Base-by-base conservation (phyloP, 2,113 vertebrate species). In the Rhynchomys soricoides region DNA sequence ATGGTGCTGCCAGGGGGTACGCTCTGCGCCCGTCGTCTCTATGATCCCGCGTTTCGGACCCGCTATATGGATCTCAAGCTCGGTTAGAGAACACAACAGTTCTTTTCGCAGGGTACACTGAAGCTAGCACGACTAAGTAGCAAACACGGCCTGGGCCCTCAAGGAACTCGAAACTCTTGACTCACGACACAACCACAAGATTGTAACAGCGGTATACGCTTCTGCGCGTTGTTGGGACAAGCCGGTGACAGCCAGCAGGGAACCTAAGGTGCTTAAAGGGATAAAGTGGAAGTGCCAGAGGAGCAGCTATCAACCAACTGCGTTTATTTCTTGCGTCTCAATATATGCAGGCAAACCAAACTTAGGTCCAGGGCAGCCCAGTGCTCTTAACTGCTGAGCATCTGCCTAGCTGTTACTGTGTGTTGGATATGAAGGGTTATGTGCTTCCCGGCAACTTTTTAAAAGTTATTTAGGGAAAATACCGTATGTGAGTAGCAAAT, bases 1-100 rank as follows among this genome's bases (percentile, higher is more conserved):
- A 85, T 97, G 96, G 86, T 24, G 34, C 77, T 57, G 40, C 79
- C 22, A 0, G 50, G 88, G 21, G 91, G 86, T 57, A 85, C 95
- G 77, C 89, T 31, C 94, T 68, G 78, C 75, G 10, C 88, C 57
- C 0, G 4, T 4, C 48, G 0, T 86, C 95, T 96, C 97, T 94
- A 94, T 96, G 96, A 43, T 81, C 73, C 45, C 0, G 50, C 1
- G 26, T 22, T 40, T 22, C 0, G 5, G 62, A 5, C 0, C 10
- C 3, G 59, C 5, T 11, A 11, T 57, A 4, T 3, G 26, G 4
- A 57, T 16, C 40, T 29, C n/a, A 3, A 5, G 0, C 3, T 59
- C 2, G 7, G 0, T 16, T 48, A 6, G 7, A n/a, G 37, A 50
- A 1, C 22, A 4, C 0, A 0, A 48, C 2, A 0, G 0, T 40